Conservation (phyloP, 2,113 vertebrate genomes). For the Apteryx mantelli region DNA sequence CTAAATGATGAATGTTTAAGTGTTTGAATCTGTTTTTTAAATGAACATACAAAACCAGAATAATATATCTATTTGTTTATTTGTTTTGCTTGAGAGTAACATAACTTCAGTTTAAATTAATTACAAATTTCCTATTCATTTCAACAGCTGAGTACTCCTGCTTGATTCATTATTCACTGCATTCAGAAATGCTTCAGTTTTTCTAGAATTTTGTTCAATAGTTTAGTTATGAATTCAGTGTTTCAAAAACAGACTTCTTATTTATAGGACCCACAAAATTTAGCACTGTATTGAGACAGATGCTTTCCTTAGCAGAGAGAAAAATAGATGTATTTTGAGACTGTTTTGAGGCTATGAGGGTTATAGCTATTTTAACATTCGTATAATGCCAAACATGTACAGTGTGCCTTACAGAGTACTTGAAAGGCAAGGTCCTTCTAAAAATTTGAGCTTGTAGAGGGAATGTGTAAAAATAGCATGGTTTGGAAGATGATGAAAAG, state of each 20-base stretch:
- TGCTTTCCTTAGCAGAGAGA: no score
- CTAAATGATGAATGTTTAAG: background rate
- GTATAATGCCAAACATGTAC: background rate
- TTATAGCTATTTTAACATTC: background rate
- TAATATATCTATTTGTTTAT: background rate
- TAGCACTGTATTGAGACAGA: background rate
- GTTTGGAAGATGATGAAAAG: background rate
- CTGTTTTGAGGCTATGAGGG: background rate
- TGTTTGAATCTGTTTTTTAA: background rate
- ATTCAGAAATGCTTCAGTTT: background rate
- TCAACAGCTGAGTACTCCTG: background rate
- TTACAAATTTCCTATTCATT: background rate
- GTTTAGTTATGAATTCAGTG: no score
- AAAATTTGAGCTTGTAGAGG: background rate
- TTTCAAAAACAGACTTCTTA: background rate
- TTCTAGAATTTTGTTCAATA: background rate
- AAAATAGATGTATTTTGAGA: background rate
- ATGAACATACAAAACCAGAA: background rate
- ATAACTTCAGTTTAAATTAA: background rate
- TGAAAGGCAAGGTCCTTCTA: background rate
- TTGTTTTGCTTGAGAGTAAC: background rate
- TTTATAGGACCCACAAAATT: background rate
- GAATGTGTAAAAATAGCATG: background rate
- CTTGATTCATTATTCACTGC: background rate
- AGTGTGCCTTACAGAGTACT: background rate